Percentiles rank a stretch among this genome's conserved stretches.
Conservation (phyloP, 2,888 invertebrate species). For the Penaeus monodon region DNA sequence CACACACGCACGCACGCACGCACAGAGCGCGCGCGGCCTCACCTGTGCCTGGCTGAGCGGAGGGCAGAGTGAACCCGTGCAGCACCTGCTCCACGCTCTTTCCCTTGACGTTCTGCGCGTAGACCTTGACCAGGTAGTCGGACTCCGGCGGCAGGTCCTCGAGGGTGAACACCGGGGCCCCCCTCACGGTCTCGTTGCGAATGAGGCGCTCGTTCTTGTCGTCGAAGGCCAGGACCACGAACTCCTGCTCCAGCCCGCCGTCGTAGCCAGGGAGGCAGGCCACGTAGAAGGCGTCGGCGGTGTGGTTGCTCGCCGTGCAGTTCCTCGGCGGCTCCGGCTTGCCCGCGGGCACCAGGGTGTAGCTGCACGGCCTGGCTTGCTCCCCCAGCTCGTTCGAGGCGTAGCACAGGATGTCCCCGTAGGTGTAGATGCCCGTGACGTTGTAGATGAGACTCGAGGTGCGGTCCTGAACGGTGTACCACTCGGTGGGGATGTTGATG, state of each 20-base stretch:
- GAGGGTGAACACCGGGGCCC: conserved; percentile 1
- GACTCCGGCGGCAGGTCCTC: conserved; percentile 10
- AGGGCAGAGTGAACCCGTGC: conserved; percentile 27
- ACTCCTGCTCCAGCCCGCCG: conserved; percentile 49
- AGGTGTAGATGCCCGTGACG: conserved; percentile 11
- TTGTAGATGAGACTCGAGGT: conserved; percentile 37
- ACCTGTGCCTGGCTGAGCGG: neutral
- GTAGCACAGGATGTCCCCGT: conserved; percentile 41
- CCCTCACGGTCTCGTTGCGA: neutral
- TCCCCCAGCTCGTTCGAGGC: conserved; percentile 45
- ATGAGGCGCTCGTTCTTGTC: neutral
- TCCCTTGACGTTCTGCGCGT: conserved; percentile 20
- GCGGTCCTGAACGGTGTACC: conserved; percentile 22
- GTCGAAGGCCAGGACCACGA: conserved; percentile 39
- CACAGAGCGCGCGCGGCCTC: too few species aligned
- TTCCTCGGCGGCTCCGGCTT: conserved; percentile 38
- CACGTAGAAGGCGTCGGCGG: conserved; percentile 35
- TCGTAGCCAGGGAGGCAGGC: conserved; percentile 43
- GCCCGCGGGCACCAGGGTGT: conserved; percentile 40
- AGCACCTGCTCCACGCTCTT: conserved; percentile 14
- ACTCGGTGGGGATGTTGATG: neutral
- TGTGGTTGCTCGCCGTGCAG: conserved; percentile 51
- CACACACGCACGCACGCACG: too few species aligned
- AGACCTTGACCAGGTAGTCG: conserved; percentile 9
- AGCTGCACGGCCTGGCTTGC: conserved; percentile 33